Evolutionary conservation across 64 coral and sea anemone species (phyloP), one percentile per base, ranked within the genome.

Genomic region (Pachyseris speciosa): DNA sequence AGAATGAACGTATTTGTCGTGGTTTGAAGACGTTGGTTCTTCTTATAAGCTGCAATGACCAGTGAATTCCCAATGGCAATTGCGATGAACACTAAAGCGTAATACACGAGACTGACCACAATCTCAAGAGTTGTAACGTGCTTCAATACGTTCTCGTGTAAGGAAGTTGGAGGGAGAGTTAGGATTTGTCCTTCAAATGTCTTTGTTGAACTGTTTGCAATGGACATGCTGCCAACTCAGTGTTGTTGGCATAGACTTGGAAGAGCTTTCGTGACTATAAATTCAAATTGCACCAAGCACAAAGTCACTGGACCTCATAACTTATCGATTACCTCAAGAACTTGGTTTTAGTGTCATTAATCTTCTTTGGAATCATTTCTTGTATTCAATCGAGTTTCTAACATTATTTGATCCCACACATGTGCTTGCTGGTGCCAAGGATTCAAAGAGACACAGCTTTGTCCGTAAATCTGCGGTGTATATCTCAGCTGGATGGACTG

Each of bases 1-100:
- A 84, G 44, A n/a, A 96, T 91, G 41, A 96, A 96, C 5, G 76
- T 89, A 36, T 96, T 89, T 15, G 94, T 90, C 29, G 79, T 76
- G 26, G 90, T 96, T 37, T 66, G 85, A 49, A 96, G 91, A 37
- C 94, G 85, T 28, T 9, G 68, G 53, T 96, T 96, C 24, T 70
- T 53, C 44, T 33, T 29, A 63, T 89, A 96, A 1, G 90, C 94
- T 26, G 74, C 42, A 38, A 96, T 73, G 28, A 96, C 84, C 9
- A 96, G 77, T 10, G 33, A 20, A 78, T 96, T 96, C 42, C 94
- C 94, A 13, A 45, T 15, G 13, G 93, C 61, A 29, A 96, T 96
- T 28, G 70, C 37, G 7, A 91, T 17, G 4, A 70, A 24, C 52
- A 91, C 9, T 1, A 63, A 45, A 28, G 38, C 1, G 59, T 41